phyloP scores from a whole-genome alignment of 2,797 vertebrate species.

The Onychomys arenicola region DNA sequence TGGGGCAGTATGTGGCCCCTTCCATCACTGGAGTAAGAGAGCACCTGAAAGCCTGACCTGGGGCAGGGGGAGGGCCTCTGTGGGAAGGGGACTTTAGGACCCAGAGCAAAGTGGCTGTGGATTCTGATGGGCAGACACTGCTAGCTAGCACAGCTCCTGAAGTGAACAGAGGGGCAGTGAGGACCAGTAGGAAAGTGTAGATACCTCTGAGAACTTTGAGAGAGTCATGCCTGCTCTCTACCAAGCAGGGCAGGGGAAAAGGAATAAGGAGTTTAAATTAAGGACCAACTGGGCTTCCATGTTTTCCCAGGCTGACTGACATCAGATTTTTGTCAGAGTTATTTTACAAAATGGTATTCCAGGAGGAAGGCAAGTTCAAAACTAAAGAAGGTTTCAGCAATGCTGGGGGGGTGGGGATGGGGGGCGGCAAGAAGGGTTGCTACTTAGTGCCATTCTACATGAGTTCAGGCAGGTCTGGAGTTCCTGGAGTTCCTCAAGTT shows the following conservation, averaged over 20 bases:
- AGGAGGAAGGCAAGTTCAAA: conserved; percentile 28
- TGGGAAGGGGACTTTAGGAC: not conserved
- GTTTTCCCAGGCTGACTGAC: not conserved
- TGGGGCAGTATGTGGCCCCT: not conserved
- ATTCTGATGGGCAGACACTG: not conserved
- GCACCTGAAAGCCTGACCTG: not conserved
- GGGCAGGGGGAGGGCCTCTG: not conserved
- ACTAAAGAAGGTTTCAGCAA: not conserved
- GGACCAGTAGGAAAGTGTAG: not conserved
- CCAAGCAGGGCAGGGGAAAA: not conserved
- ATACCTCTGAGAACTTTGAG: not conserved
- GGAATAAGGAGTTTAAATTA: not conserved
- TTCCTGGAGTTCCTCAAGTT: not conserved
- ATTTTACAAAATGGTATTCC: not conserved
- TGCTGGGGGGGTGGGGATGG: not conserved
- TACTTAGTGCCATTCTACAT: not conserved
- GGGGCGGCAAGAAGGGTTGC: not conserved
- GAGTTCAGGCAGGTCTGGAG: not conserved
- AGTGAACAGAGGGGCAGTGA: not conserved
- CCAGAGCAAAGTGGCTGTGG: not conserved
- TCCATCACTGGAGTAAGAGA: not conserved
- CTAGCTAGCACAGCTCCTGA: no score
- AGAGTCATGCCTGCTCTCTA: not conserved
- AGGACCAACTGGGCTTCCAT: not conserved
- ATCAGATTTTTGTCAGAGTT: not conserved